Evolutionary conservation across 2,797 vertebrate species (phyloP).

Genomic region (Hemitrygon akajei): DNA sequence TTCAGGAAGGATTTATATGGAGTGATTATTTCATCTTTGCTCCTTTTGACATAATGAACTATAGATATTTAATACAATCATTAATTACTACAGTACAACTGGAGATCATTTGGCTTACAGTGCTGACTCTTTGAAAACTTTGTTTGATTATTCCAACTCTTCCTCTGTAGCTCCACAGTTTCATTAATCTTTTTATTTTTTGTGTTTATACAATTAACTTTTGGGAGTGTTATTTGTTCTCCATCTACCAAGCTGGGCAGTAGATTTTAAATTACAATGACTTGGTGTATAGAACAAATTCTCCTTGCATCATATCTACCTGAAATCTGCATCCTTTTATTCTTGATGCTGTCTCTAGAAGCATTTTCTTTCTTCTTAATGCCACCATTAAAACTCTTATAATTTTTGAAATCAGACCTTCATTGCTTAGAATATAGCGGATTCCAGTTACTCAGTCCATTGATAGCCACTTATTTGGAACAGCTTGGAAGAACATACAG

Average conservation of each 20-base stretch:
- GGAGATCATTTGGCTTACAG: neutral
- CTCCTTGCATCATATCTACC: neutral
- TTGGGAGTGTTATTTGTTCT: neutral
- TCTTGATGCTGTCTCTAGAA: neutral
- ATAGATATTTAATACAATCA: neutral
- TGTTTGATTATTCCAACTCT: neutral
- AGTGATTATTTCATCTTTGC: neutral
- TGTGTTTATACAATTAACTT: neutral
- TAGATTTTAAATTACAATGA: neutral
- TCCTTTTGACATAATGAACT: neutral
- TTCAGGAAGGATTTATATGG: neutral
- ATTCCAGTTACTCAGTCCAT: too few relatives aligned
- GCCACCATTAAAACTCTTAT: neutral
- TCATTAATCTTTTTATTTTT: neutral
- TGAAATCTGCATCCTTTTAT: neutral
- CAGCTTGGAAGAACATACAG: too few relatives aligned
- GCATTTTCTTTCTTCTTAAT: conserved; percentile 22
- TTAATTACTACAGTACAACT: neutral
- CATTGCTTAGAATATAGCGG: neutral
- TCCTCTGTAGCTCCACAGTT: neutral
- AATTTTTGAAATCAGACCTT: neutral
- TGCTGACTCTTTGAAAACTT: neutral
- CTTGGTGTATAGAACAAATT: neutral
- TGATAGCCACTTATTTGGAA: too few relatives aligned
- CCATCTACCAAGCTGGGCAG: too few relatives aligned